Percentiles rank a stretch among this genome's conserved stretches.
Evolutionary conservation across 2,797 vertebrate species (phyloP).

Genomic region (Coccyzus lansbergi): DNA sequence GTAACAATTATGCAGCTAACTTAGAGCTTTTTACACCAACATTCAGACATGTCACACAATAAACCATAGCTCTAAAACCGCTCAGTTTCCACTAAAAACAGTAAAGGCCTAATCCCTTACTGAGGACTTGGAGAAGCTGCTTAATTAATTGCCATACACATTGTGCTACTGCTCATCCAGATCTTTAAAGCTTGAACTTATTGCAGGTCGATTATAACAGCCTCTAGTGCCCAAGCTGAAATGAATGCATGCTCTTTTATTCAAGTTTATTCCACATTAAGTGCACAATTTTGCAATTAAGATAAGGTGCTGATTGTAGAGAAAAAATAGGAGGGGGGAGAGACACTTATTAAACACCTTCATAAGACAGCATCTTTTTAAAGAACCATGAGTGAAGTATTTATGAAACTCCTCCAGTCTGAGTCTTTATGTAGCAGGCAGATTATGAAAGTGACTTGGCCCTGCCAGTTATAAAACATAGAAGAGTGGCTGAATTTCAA

Average conservation of each 20-base stretch:
- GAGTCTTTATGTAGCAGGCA: background rate
- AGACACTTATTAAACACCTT: background rate
- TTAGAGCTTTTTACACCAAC: background rate
- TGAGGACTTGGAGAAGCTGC: background rate
- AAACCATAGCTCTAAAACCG: background rate
- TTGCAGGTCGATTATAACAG: background rate
- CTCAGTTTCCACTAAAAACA: background rate
- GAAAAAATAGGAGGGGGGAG: background rate
- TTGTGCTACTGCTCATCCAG: background rate
- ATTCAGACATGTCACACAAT: background rate
- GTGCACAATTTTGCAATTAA: background rate
- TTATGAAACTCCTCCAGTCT: background rate
- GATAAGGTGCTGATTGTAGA: background rate
- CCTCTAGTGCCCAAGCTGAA: background rate
- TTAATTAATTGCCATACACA: background rate
- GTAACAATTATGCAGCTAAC: background rate
- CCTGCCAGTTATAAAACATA: background rate
- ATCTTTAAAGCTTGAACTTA: background rate
- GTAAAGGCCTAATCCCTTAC: background rate
- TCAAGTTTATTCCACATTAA: background rate
- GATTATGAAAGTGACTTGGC: background rate
- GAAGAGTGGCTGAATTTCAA: background rate
- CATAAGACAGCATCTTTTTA: background rate
- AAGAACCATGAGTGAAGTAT: slow-evolving; percentile 13
- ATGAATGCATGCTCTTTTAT: background rate